Evolutionary conservation across 2,888 invertebrate species (phyloP).

Genomic region (Pasiphila rectangulata): DNA sequence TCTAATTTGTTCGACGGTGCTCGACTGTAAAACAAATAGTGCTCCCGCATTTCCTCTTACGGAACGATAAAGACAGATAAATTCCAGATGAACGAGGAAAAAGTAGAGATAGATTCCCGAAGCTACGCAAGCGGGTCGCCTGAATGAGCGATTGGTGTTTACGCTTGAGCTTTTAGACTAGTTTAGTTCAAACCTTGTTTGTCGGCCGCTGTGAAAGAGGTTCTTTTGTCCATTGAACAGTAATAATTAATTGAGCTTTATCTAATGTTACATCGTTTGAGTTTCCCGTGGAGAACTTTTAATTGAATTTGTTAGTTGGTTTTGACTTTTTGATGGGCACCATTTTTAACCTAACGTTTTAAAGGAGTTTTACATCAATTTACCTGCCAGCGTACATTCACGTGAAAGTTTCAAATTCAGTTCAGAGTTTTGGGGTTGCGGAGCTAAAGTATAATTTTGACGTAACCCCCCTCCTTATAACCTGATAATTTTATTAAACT

Average conservation of each 20-base stretch:
- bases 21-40: constrained; percentile 79
- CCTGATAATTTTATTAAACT: constrained; percentile 26
- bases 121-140: constrained; percentile 49
- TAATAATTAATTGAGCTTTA: constrained; percentile 75
- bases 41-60: constrained; percentile 66
- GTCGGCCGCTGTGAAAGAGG: constrained; percentile 62
- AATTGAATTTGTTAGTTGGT: constrained; percentile 73
- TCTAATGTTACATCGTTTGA: constrained; percentile 65
- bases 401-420: constrained; percentile 25
- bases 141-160: constrained; percentile 72
- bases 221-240: constrained; percentile 67
- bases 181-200: constrained; percentile 66
- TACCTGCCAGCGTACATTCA: constrained; percentile 38
- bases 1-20: constrained; percentile 79
- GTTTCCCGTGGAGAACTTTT: constrained; percentile 70
- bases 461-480: constrained; percentile 13
- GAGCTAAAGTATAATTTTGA: constrained; percentile 19
- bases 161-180: constrained; percentile 70
- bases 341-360: constrained; percentile 52
- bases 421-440: constrained; percentile 14
- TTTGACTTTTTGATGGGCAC: constrained; percentile 66
- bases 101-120: constrained; percentile 61
- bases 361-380: constrained; percentile 46
- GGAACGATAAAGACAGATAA: constrained; percentile 65
- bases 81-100: constrained; percentile 54